Percentiles rank a stretch among this genome's conserved stretches.
These are phyloP conservation scores for Salvator merianae DNA, from an alignment of 2,113 vertebrate species.

Conservation along the genomic window DNA sequence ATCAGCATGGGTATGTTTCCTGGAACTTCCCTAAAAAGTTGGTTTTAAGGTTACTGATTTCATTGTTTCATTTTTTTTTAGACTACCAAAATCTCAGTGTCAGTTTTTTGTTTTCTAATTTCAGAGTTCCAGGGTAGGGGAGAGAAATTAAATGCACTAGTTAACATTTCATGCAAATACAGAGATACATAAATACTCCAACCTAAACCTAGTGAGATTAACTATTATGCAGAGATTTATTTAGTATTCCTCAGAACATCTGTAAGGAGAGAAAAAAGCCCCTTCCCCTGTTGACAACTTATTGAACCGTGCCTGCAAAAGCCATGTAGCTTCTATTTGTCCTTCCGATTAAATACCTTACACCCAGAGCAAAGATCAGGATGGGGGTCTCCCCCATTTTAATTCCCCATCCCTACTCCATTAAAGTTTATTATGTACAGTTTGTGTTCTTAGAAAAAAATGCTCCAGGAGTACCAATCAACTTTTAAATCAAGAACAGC, in stretches of 20 bases:
- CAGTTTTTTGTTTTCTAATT: neutral
- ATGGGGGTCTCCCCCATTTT: fast-evolving
- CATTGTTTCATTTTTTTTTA: neutral
- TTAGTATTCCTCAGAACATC: slow-evolving; percentile 33
- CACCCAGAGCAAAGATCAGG: slow-evolving; percentile 29
- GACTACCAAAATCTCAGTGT: too few relatives aligned
- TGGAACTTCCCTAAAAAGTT: neutral
- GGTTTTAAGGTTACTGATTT: neutral
- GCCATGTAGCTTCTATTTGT: slow-evolving; percentile 3
- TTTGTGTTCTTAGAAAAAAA: slow-evolving; percentile 56
- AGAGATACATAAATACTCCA: slow-evolving; percentile 28
- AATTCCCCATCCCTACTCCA: slow-evolving; percentile 42
- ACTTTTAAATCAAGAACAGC: slow-evolving; percentile 73
- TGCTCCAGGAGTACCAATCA: slow-evolving; percentile 50
- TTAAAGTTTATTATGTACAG: slow-evolving; percentile 60
- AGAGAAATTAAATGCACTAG: neutral
- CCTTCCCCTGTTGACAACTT: slow-evolving; percentile 44
- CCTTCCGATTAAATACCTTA: slow-evolving; percentile 32
- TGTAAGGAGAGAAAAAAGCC: slow-evolving; percentile 28
- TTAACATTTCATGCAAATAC: neutral
- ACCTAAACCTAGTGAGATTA: slow-evolving; percentile 38
- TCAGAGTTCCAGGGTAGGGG: neutral
- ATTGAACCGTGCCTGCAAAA: slow-evolving; percentile 36
- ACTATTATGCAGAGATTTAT: slow-evolving; percentile 37
- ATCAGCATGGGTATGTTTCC: neutral